phyloP scores from a whole-genome alignment of 2,888 invertebrate species.

The Hesperia comma region DNA sequence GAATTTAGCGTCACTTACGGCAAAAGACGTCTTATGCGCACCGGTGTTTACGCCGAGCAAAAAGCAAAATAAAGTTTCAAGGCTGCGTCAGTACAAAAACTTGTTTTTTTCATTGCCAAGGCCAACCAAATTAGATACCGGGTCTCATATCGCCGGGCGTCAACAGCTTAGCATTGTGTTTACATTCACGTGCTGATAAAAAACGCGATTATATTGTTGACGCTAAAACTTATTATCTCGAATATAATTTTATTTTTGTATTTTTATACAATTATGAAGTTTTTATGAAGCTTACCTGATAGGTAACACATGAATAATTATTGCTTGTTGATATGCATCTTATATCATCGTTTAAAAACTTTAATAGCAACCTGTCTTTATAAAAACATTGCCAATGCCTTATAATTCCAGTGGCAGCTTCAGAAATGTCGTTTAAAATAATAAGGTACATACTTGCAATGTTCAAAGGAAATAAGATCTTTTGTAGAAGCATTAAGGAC shows the following conservation, averaged over 20 bases:
- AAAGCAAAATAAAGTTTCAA: slow-evolving; percentile 64
- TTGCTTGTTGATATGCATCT: not conserved
- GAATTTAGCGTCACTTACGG: slow-evolving; percentile 12
- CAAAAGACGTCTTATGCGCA: slow-evolving; percentile 14
- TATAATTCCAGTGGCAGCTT: not conserved
- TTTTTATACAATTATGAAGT: slow-evolving; percentile 33
- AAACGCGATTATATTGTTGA: slow-evolving; percentile 55
- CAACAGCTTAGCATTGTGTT: slow-evolving; percentile 75
- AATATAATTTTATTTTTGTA: slow-evolving; percentile 37
- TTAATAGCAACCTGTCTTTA: not conserved
- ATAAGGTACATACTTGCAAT: not conserved
- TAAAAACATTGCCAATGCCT: not conserved
- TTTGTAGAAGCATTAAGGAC: slow-evolving; percentile 10
- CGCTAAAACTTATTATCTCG: slow-evolving; percentile 39
- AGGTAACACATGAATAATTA: slow-evolving; percentile 14
- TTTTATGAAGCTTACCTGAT: slow-evolving; percentile 19
- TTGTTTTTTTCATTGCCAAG: slow-evolving; percentile 81
- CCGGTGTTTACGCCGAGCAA: slow-evolving; percentile 52
- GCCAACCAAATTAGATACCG: slow-evolving; percentile 79
- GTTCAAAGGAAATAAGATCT: slow-evolving; percentile 1
- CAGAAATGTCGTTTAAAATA: not conserved
- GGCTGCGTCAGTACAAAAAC: slow-evolving; percentile 62
- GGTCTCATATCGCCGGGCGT: slow-evolving; percentile 70
- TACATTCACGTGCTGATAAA: slow-evolving; percentile 69
- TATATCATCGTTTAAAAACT: not conserved